Evolutionary conservation across 1,140 invertebrate species (phyloP).

Genomic region (Polypedilum pembai): DNA sequence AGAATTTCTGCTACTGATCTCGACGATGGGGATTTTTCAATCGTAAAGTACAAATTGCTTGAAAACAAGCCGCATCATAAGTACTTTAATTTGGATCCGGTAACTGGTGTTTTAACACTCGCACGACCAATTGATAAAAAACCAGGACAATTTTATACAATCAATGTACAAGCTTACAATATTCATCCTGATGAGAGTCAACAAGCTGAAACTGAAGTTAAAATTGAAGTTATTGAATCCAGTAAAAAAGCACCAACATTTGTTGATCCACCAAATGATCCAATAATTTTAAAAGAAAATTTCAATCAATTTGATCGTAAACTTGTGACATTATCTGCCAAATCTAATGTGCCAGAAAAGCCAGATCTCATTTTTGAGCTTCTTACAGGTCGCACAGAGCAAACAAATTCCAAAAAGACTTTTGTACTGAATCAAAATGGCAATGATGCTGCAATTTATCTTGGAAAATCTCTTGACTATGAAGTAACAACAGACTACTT

Average conservation of each 20-base stretch:
- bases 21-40: conserved; percentile 78
- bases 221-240: conserved; percentile 77
- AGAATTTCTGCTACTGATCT: conserved; percentile 81
- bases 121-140: conserved; percentile 53
- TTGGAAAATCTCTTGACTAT: conserved; percentile 69
- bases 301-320: conserved; percentile 57
- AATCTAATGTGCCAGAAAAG: conserved; percentile 65
- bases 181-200: conserved; percentile 54
- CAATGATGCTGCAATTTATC: conserved; percentile 61
- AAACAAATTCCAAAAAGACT: conserved; percentile 71
- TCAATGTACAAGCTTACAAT: conserved; percentile 69
- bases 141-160: conserved; percentile 59
- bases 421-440: conserved; percentile 62
- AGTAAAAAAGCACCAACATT: conserved; percentile 79
- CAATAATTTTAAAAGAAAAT: conserved; percentile 64
- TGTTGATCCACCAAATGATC: conserved; percentile 48
- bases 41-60: conserved; percentile 58
- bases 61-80: conserved; percentile 50
- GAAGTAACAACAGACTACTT: conserved; percentile 75
- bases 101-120: conserved; percentile 70
- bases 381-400: conserved; percentile 69
- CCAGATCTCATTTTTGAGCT: conserved; percentile 67
- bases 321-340: conserved; percentile 60
- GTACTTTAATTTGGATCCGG: conserved; percentile 69
- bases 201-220: conserved; percentile 60